phyloP scores from a whole-genome alignment of 2,113 vertebrate species.

The Pelusios castaneus region DNA sequence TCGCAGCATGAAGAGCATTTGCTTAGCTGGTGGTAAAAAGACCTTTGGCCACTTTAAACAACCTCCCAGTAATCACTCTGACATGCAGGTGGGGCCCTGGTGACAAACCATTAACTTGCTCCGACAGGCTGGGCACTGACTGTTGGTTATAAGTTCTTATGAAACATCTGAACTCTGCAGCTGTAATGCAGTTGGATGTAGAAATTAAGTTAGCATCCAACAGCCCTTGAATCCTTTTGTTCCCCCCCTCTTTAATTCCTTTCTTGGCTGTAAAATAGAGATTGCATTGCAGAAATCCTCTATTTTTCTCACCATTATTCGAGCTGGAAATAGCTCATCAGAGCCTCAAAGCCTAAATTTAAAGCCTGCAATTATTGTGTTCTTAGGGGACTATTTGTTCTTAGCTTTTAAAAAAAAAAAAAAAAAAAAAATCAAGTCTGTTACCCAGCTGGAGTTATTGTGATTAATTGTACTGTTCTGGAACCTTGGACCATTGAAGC shows the following conservation, averaged over 20 bases:
- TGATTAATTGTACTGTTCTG: constrained; percentile 42
- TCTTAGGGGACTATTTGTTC: constrained; percentile 43
- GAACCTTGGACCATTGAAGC: neutral
- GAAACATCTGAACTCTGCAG: constrained; percentile 71
- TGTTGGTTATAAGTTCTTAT: constrained; percentile 70
- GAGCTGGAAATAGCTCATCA: constrained; percentile 2
- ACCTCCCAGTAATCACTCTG: constrained; percentile 50
- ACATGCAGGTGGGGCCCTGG: constrained; percentile 59
- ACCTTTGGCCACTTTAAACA: constrained; percentile 48
- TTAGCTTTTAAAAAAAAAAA: constrained; percentile 31
- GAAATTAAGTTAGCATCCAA: constrained; percentile 56
- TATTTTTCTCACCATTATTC: neutral
- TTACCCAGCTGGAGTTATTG: constrained; percentile 54
- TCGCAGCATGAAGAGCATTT: accelerated
- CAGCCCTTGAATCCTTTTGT: neutral
- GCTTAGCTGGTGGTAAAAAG: neutral
- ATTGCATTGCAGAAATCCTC: neutral
- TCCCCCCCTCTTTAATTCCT: neutral
- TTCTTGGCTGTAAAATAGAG: neutral
- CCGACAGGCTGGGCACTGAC: constrained; percentile 68
- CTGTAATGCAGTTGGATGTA: constrained; percentile 56
- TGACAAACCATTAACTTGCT: constrained; percentile 75
- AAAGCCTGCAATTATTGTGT: neutral
- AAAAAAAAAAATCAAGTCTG: constrained; percentile 26
- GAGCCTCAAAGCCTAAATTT: constrained; percentile 1